phyloP scores from a whole-genome alignment of 2,113 vertebrate genomes.

The Corythaeola cristata region DNA sequence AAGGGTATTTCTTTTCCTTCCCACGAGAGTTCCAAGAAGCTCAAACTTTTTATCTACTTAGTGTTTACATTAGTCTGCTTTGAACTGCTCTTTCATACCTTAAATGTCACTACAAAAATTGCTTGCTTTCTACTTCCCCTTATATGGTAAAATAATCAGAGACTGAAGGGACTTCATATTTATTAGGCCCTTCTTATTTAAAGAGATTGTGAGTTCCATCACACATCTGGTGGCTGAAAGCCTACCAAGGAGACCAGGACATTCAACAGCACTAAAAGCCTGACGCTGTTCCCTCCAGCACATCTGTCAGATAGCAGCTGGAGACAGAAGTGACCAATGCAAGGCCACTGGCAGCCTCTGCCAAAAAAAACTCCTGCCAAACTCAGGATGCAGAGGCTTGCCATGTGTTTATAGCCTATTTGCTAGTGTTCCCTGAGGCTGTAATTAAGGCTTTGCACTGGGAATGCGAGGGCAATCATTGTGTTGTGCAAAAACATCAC shows the following conservation, averaged over 20 bases:
- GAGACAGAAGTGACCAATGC: background rate
- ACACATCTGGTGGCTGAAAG: constrained; percentile 18
- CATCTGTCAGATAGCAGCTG: constrained; percentile 22
- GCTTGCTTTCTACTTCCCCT: background rate
- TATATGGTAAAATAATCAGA: constrained; percentile 2
- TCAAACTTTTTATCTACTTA: background rate
- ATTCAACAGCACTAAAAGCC: background rate
- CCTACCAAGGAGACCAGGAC: background rate
- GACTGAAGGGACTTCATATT: background rate
- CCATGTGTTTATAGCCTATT: background rate
- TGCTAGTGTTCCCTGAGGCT: background rate
- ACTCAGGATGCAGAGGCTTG: background rate
- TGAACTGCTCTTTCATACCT: constrained; percentile 21
- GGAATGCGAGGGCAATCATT: background rate
- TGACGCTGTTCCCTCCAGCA: background rate
- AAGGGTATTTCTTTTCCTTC: background rate
- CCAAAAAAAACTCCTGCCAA: background rate
- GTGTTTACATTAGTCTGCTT: background rate
- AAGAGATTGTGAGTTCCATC: constrained; percentile 34
- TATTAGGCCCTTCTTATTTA: constrained; percentile 41
- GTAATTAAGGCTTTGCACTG: background rate
- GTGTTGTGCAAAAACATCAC: background rate
- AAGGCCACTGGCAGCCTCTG: background rate
- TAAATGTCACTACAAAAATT: background rate
- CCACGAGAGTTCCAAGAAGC: background rate